Evolutionary conservation across 2,888 invertebrate species (phyloP), one percentile per base, ranked within the genome.

Genomic region (Plagodis dolabraria): DNA sequence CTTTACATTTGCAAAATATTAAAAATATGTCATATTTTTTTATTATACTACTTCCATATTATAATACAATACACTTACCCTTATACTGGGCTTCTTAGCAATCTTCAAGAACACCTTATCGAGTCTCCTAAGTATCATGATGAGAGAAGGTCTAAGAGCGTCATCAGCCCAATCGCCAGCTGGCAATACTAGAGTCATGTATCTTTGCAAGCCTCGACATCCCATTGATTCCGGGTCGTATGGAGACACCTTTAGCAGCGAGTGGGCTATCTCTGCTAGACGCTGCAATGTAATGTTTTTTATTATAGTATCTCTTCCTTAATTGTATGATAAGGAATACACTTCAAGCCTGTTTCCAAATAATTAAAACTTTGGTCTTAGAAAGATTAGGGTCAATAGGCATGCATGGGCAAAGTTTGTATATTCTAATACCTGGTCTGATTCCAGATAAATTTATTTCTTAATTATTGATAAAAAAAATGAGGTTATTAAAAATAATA

Each of bases 101-200:
- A 99, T 98, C 89, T 99, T 99, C 53, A 96, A 94, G 81, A 99
- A 99, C 0, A 99, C 98, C 83, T 99, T 98, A 83, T 99, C 99
- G 8, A 99, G 93, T 62, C 99, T 93, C 40, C 99, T 93, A 33
- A 99, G 89, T 64, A 99, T 97, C 72, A 97, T 97, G 47, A 97
- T 97, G 10, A 99, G 93, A 0, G 99, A 97, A 7, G 99, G 98
- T 63, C 98, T 93, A 83, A 99, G 94, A 0, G 97, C 95, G 79
- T 98, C 98, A 74, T 97, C 97, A 0, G 97, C 96, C 98, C 99
- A 99, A 80, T 99, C 99, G 0, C 98, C 98, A 0, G 97, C 96
- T 0, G 99, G 99, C 54, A 99, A 90, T 53, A 99, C 96, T 70
- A 96, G 96, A 60, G 96, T 97, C 97, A 98, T 98, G 77, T 98